Percentiles rank a stretch among this genome's conserved stretches.
Evolutionary conservation across 2,888 invertebrate species (phyloP).

Genomic region (Polymixis flavicincta): DNA sequence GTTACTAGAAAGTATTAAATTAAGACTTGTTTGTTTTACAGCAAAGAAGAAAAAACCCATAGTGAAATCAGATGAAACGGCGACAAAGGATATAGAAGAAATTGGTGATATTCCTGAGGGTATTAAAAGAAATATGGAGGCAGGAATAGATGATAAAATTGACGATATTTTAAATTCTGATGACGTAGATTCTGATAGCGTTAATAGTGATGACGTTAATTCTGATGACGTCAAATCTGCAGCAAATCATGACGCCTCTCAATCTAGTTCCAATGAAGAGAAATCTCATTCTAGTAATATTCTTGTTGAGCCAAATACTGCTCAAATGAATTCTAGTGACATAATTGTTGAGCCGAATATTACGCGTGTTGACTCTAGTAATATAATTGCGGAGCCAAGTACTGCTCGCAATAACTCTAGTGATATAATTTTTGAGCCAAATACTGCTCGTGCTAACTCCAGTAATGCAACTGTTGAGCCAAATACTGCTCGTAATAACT

Average conservation of each 20-base stretch:
- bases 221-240: conserved; percentile 1
- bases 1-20: neutral
- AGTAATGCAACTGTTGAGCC: neutral
- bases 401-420: neutral
- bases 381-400: neutral
- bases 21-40: neutral
- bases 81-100: neutral
- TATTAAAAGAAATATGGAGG: neutral
- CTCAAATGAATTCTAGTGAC: neutral
- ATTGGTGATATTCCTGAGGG: neutral
- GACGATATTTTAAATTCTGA: neutral
- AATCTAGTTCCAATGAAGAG: conserved; percentile 4
- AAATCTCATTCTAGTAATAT: conserved; percentile 5
- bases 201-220: neutral
- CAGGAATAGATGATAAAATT: neutral
- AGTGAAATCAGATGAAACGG: neutral
- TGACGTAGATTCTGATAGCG: neutral
- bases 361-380: neutral
- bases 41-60: neutral
- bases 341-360: neutral
- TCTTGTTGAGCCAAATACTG: neutral
- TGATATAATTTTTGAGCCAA: neutral
- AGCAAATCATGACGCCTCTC: neutral
- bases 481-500: neutral
- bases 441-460: neutral